Percentiles rank a stretch among this genome's conserved stretches.
phyloP scores from a whole-genome alignment of 2,113 vertebrate species.

The Grus americana region DNA sequence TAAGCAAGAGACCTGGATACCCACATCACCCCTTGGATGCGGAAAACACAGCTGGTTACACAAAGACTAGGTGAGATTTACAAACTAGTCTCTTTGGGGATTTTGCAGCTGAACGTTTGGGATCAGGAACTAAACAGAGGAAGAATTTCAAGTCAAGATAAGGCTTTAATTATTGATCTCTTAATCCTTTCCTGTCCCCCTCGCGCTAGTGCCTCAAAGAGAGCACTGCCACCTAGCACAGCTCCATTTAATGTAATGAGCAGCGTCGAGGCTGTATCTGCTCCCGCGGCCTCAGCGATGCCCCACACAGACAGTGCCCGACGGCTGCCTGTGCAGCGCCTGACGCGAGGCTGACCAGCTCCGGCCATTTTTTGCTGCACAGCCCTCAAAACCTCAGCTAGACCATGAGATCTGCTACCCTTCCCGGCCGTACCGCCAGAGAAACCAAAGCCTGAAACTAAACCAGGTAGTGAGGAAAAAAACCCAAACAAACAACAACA shows the following conservation, averaged over 20 bases:
- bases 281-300: not conserved
- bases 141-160: not conserved
- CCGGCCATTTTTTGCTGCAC: not conserved
- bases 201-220: not conserved
- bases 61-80: not conserved
- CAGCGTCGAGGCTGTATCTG: not conserved
- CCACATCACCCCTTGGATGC: not conserved
- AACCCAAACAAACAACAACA: not conserved
- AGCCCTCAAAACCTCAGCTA: not conserved
- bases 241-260: not conserved
- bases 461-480: not conserved
- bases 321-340: too few species aligned
- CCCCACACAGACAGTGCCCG: rapidly evolving
- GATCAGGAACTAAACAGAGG: not conserved
- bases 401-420: not conserved
- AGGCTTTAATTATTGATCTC: not conserved
- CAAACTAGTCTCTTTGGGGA: not conserved
- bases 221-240: not conserved
- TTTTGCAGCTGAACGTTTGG: not conserved
- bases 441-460: not conserved
- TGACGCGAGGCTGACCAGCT: not conserved
- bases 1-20: not conserved
- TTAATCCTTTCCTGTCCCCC: not conserved
- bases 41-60: not conserved
- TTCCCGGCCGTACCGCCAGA: not conserved